Base-by-base conservation (phyloP, 1,140 invertebrate species). In the Tigriopus japonicus region DNA sequence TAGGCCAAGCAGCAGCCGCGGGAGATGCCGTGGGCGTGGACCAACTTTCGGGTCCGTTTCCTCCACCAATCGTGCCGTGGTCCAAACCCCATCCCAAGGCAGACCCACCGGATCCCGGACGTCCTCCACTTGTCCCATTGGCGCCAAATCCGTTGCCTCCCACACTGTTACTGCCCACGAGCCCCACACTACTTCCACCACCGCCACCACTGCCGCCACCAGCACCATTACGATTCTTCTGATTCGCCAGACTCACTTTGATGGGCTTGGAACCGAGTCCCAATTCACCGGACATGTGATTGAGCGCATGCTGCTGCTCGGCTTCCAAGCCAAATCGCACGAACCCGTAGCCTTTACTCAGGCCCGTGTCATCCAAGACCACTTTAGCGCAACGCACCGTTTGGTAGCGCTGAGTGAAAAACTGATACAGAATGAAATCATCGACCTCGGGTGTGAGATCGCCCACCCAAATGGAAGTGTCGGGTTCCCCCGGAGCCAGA, bases 401-500 rank as follows among this genome's bases (percentile, higher is more conserved):
- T 65, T 83, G 84, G 70, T 93, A 97, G 69, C 87, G 84, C 51
- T 85, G 80, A 53, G 86, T 85, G 74, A 97, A 96, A 2, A 86
- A 83, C 73, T 87, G 81, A 71, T 90, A 95, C 6, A 97, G 74
- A 42, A 82, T 84, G 73, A 92, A 92, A 73, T 97, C 91, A 76
- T 97, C 91, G 14, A 97, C 89, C 72, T 95, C 90, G 1, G 86
- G 82, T 63, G 84, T 87, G 15, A 96, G 76, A 71, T 96, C 91
- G 21, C 91, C 91, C 60, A 96, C 88, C 87, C 90, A 96, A 24
- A 97, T 80, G 52, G 88, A 92, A 69, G 85, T 93, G 69, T 95
- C 90, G 64, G 85, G 78, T 65, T 91, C 87, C 28, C 81, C 77
- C 67, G 81, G 82, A 63, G 67, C 71, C 19, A 61, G 51, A 10